phyloP scores from a whole-genome alignment of 1,140 invertebrate species.

The Battus philenor region DNA sequence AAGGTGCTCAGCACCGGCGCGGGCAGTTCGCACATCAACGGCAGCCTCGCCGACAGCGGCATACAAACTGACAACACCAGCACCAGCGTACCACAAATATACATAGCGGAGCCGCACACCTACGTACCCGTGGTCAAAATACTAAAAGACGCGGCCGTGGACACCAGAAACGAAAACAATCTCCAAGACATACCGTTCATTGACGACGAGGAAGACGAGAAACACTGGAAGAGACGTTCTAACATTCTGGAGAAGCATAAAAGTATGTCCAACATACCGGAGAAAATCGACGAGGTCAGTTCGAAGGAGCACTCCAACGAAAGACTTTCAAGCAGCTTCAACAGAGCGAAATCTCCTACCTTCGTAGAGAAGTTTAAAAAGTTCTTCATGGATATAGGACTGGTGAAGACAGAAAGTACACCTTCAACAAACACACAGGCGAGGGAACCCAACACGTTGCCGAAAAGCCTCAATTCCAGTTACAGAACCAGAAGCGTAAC shows the following conservation, averaged over 20 bases:
- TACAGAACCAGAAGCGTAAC: constrained; percentile 50
- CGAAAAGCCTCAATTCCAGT: constrained; percentile 52
- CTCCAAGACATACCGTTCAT: constrained; percentile 68
- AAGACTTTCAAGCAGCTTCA: constrained; percentile 50
- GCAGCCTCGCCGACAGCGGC: constrained; percentile 62
- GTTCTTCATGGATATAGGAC: constrained; percentile 62
- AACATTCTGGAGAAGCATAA: constrained; percentile 57
- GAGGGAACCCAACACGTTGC: constrained; percentile 42
- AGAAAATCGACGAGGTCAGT: constrained; percentile 53
- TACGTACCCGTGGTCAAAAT: constrained; percentile 34
- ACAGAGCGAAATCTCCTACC: constrained; percentile 61
- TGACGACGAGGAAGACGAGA: constrained; percentile 59
- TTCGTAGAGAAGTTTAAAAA: constrained; percentile 69
- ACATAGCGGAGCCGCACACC: constrained; percentile 41
- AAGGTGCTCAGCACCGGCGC: constrained; percentile 61
- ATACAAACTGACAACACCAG: constrained; percentile 67
- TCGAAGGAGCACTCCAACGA: constrained; percentile 50
- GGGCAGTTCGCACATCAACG: constrained; percentile 64
- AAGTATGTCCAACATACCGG: constrained; percentile 64
- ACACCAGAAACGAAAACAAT: constrained; percentile 64
- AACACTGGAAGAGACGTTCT: constrained; percentile 33
- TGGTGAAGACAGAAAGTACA: constrained; percentile 45
- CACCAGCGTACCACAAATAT: constrained; percentile 63
- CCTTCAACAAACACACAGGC: constrained; percentile 21
- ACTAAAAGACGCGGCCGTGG: constrained; percentile 58